Evolutionary conservation across 2,888 invertebrate genomes (phyloP).

Genomic region (Lithophane leautieri): DNA sequence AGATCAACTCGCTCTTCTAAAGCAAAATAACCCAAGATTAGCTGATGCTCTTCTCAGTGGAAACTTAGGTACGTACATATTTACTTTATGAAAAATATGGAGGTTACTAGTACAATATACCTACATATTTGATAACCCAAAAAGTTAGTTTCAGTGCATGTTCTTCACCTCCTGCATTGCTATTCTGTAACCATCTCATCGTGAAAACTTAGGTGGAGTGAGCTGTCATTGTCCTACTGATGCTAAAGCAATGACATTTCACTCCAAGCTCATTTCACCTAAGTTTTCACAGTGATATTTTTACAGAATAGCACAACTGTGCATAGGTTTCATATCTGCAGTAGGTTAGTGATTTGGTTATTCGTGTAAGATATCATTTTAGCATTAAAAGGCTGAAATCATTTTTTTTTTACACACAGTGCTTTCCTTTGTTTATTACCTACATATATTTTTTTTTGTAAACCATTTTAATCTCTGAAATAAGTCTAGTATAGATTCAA

Average conservation of each 20-base stretch:
- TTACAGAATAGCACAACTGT: too few relatives aligned
- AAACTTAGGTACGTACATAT: constrained; percentile 91
- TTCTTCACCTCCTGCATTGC: constrained; percentile 18
- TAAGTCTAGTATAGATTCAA: constrained; percentile 29
- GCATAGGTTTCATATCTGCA: neutral
- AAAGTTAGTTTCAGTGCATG: constrained; percentile 20
- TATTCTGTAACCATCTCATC: too few relatives aligned
- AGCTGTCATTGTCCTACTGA: too few relatives aligned
- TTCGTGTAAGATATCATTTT: neutral
- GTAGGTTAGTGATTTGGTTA: constrained; percentile 11
- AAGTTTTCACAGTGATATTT: too few relatives aligned
- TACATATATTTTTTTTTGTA: constrained; percentile 2
- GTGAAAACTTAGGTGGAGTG: too few relatives aligned
- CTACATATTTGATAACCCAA: neutral
- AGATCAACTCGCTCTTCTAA: constrained; percentile 96
- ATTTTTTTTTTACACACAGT: neutral
- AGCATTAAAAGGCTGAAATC: neutral
- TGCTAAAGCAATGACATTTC: too few relatives aligned
- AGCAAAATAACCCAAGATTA: constrained; percentile 97
- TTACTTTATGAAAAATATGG: neutral
- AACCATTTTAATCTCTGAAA: constrained; percentile 6
- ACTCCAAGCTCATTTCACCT: too few relatives aligned
- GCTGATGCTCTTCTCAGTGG: constrained; percentile 97
- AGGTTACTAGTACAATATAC: neutral
- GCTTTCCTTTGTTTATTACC: constrained; percentile 1